Conservation (phyloP, 2,113 vertebrate genomes). For the Hyperoodon ampullatus region DNA sequence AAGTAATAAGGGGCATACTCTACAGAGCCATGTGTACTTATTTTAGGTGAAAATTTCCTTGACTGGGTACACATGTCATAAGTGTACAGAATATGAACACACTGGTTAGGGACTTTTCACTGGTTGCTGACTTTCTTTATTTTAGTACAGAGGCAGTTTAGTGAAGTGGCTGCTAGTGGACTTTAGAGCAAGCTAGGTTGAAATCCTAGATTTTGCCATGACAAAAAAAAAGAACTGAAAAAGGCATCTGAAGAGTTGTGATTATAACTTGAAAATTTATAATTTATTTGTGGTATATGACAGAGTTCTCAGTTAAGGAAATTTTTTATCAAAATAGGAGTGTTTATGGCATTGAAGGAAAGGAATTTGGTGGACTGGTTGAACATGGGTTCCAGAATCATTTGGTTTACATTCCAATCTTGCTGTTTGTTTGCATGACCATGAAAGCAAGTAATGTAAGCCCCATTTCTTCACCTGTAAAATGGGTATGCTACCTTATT, state of each 20-base stretch:
- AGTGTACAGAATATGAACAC: not conserved
- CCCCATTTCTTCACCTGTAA: not conserved
- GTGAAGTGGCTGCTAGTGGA: not conserved
- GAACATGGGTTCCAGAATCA: not conserved
- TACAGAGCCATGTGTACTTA: not conserved
- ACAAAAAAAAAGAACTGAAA: not conserved
- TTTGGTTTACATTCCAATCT: not conserved
- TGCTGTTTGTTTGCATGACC: not conserved
- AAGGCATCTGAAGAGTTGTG: not conserved
- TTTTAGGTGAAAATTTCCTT: not conserved
- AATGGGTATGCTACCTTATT: not conserved
- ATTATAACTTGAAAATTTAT: not conserved
- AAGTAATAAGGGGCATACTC: not conserved
- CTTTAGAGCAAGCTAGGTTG: not conserved
- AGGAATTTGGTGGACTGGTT: not conserved
- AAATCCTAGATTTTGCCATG: not conserved
- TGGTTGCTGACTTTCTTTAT: not conserved
- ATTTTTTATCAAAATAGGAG: not conserved
- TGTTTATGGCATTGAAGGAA: not conserved
- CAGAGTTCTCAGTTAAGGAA: not conserved
- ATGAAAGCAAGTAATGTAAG: not conserved
- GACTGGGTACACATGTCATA: not conserved
- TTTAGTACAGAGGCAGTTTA: not conserved
- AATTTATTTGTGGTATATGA: conserved; percentile 8
- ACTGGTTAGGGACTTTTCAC: not conserved